Base-by-base conservation (phyloP, 2,113 vertebrate species). In the Neodontobutis hainanensis region DNA sequence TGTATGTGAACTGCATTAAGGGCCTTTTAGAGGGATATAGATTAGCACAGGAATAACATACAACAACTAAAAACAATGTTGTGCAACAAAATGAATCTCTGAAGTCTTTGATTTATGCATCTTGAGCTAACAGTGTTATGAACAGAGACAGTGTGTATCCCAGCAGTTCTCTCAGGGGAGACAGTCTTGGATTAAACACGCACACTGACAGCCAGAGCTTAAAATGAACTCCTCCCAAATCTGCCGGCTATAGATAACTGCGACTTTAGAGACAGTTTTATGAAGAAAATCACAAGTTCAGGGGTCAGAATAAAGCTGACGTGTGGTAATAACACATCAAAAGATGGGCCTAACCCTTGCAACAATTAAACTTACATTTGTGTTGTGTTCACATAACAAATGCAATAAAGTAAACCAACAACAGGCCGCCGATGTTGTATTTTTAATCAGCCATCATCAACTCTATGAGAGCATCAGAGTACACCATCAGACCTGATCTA, bases 131-230 rank as follows among this genome's bases (percentile, higher is more conserved):
- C 65, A 66, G 80, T 19, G 48, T 64, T 79, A 44, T 38, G 43
- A 52, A 72, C 12, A 53, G 52, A 69, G 69, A 73, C 51, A 59
- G 55, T 43, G 53, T 4, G 8, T 34, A 27, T 27, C 12, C 35
- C 34, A 55, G 35, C 38, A 48, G 3, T 35, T 11, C 32, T 65
- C 68, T 63, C 61, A 35, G 43, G 57, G 59, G 58, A 72, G 68
- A 65, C 63, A 57, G 44, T 76, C 46, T 46, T 51, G 72, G 68
- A 78, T 87, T 85, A 85, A 75, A 82, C 73, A 49, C 45, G 71
- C 52, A 73, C 49, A 67, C 64, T 75, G 70, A 45, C 70, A 51
- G 71, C 44, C n/a, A 7, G 42, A 58, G 64, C 75, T 87, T 72
- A 75, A 81, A 81, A 77, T 56, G 16, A 9, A 70, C 68, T 66